Base-by-base conservation (phyloP, 2,113 vertebrate genomes). In the Pionites leucogaster region DNA sequence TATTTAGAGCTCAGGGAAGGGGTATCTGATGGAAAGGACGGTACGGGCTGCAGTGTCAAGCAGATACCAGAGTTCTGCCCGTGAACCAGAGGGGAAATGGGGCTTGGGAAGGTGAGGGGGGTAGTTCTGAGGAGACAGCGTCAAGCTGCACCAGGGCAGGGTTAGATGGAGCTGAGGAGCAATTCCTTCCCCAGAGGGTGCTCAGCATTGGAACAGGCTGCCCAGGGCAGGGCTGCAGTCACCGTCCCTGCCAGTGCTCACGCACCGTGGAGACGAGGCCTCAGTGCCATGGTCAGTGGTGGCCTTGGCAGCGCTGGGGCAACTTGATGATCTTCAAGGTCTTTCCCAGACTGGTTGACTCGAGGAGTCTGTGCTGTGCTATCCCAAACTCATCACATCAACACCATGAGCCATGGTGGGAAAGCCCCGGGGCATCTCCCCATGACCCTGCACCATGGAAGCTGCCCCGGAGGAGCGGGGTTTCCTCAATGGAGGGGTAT, bases 401-500 rank as follows among this genome's bases (percentile, higher is more conserved):
- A 28, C 35, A 13, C 17, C 27, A 11, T 7, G 1, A 1, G 18
- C 53, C 2, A 1, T 1, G 11, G 11, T 41, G 63, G 29, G 53
- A 77, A 69, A 71, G 31, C 37, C 47, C 53, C 29, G 0, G 5
- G 14, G 18, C 6, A 1, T 27, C 41, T 83, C 63, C 39, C 18
- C 0, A 0, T 2, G 15, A 29, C 37, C 60, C 64, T 0, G 1
- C 1, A 2, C 46, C 1, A 0, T 2, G 63, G 79, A 74, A 75
- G 63, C 60, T 76, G 57, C 29, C 49, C 76, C 1, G 1, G 49
- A 53, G 88, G 50, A 74, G 35, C 39, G 68, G 1, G 50, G 49
- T 93, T 96, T 96, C 95, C 90, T 96, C 96, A 95, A 94, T 96
- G 95, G 89, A 37, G 0, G 14, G 64, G 79, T 95, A 91, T 96